Evolutionary conservation across 2,113 vertebrate genomes (phyloP).

Genomic region (Chamaetylas fuelleborni): DNA sequence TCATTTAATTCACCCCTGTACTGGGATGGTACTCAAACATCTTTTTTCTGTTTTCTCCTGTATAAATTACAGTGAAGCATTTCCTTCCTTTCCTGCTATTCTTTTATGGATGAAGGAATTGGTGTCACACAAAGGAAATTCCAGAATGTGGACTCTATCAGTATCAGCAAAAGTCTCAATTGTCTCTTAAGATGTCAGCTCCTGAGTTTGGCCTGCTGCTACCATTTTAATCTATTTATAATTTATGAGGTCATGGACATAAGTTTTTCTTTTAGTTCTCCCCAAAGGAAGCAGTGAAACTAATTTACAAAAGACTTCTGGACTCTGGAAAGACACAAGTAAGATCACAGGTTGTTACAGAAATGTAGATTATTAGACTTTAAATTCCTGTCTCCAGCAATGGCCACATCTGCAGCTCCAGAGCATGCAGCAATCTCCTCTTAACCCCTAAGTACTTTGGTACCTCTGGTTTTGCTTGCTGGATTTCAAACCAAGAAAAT

Average conservation of each 20-base stretch:
- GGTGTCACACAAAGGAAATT: neutral
- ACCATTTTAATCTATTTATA: neutral
- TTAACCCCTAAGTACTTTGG: neutral
- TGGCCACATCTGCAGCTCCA: neutral
- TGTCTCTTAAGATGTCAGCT: neutral
- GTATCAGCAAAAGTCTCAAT: neutral
- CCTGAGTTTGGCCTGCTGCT: neutral
- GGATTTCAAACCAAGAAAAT: neutral
- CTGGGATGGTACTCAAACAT: neutral
- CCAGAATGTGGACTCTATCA: neutral
- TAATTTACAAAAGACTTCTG: neutral
- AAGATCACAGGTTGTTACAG: neutral
- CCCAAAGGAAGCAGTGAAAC: neutral
- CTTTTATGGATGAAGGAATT: neutral
- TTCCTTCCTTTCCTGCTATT: neutral
- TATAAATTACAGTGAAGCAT: neutral
- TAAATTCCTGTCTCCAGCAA: neutral
- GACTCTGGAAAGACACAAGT: neutral
- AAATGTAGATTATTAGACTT: neutral
- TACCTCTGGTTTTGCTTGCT: neutral
- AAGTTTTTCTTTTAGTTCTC: neutral
- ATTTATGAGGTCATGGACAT: neutral
- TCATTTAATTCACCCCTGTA: neutral
- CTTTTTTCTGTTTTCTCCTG: constrained; percentile 2
- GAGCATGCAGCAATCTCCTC: neutral